These are phyloP conservation scores for Neria commutata DNA, from an alignment of 2,888 invertebrate species.

Conservation along the genomic window DNA sequence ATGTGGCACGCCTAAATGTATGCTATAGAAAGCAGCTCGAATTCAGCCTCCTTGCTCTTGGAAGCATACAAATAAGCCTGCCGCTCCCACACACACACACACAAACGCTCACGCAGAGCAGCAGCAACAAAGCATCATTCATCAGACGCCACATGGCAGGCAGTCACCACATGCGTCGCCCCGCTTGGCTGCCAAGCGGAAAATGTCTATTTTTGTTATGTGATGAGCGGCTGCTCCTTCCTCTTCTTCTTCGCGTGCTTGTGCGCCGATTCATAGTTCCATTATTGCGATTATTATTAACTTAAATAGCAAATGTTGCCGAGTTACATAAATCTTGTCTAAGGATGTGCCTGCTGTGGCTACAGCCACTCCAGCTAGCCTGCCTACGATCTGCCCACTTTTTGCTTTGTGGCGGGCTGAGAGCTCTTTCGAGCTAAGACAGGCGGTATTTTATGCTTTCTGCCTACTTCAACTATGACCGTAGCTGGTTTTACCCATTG, in stretches of 20 bases:
- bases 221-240: too few species aligned
- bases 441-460: not conserved
- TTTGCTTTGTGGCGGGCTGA: too few species aligned
- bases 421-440: too few species aligned
- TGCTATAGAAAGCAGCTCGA: too few species aligned
- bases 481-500: not conserved
- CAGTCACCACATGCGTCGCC: not conserved
- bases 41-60: too few species aligned
- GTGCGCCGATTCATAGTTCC: slow-evolving; percentile 51
- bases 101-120: slow-evolving; percentile 8
- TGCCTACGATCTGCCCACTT: too few species aligned
- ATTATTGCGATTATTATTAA: slow-evolving; percentile 56
- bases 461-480: too few species aligned
- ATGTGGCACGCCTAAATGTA: too few species aligned
- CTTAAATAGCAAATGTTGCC: slow-evolving; percentile 55
- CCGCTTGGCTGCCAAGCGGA: too few species aligned
- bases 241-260: slow-evolving; percentile 23
- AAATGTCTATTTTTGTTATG: slow-evolving; percentile 10
- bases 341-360: slow-evolving; percentile 30
- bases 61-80: slow-evolving; percentile 31
- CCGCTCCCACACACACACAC: too few species aligned
- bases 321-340: slow-evolving; percentile 49
- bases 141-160: slow-evolving; percentile 20
- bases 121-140: slow-evolving; percentile 11
- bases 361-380: too few species aligned